phyloP scores from a whole-genome alignment of 2,888 invertebrate genomes.

The Andricus quercusramuli region DNA sequence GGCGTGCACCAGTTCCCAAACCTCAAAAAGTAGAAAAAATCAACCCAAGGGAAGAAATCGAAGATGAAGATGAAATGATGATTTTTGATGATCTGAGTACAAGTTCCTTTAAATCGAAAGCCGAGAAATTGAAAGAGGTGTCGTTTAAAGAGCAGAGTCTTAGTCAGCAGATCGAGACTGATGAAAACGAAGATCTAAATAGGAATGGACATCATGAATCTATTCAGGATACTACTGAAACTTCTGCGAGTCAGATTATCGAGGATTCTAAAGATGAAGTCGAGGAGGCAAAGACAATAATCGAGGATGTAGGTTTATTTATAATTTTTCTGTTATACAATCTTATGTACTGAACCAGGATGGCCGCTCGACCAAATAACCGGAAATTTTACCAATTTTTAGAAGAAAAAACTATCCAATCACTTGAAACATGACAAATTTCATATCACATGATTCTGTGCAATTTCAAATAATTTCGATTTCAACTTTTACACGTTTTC shows the following conservation, averaged over 20 bases:
- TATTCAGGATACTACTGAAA: slow-evolving; percentile 9
- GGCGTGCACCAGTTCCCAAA: slow-evolving; percentile 1
- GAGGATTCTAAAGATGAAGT: slow-evolving; percentile 20
- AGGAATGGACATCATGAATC: not conserved
- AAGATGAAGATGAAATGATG: slow-evolving; percentile 43
- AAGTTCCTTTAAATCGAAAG: slow-evolving; percentile 1
- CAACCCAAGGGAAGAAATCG: not conserved
- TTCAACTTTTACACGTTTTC: no score
- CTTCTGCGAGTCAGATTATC: slow-evolving; percentile 25
- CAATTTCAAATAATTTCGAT: no score
- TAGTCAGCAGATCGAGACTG: slow-evolving; percentile 57
- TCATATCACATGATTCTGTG: no score
- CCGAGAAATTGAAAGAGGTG: not conserved
- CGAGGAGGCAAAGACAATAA: not conserved
- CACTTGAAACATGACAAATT: no score
- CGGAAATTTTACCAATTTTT: no score
- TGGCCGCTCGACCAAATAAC: no score
- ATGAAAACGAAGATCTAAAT: slow-evolving; percentile 38
- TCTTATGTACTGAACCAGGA: no score
- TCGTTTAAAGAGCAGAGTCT: slow-evolving; percentile 42
- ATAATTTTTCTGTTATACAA: not conserved
- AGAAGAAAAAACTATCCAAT: no score
- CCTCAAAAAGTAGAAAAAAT: not conserved
- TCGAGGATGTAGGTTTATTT: slow-evolving; percentile 3
- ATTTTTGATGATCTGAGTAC: slow-evolving; percentile 51